Evolutionary conservation across 2,888 invertebrate genomes (phyloP), one percentile per base, ranked within the genome.

Genomic region (Hyposoter dolosus): DNA sequence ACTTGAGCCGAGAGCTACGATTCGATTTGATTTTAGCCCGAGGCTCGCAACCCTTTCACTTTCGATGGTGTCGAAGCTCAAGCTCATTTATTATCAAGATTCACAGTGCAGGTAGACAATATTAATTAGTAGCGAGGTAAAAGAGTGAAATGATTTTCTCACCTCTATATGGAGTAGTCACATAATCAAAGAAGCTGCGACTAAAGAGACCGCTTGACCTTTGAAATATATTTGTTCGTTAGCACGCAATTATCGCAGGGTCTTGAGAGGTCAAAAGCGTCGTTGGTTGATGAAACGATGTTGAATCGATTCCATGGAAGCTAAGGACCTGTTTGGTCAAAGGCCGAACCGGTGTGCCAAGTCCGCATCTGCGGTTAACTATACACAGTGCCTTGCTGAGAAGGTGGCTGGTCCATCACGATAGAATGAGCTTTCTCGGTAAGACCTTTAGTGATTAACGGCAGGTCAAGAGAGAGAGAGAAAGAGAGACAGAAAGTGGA

Each of bases 371-470:
- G 94, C 91, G 93, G 94, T 94, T 93, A 92, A 92, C 92, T 93
- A 91, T 92, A 91, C 91, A 91, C 91, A 91, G 93, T 23, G 28
- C 91, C 92, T 92, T 91, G 91, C 90, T 90, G 35, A 47, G 91
- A 76, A 87, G 87, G 87, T 88, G 82, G 80, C 83, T 81, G 83
- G 77, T 85, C 85, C 84, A 77, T 88, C 84, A 88, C 80, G 88
- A 85, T 82, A 83, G 83, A 84, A 82, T 81, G 86, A 82, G 84
- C 84, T 83, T 88, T 81, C 81, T 83, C 81, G 91, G 89, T 89
- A 87, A 90, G 89, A 92, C 92, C 93, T 94, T 93, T 93, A 92
- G 93, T 94, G 94, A 94, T 94, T 94, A 94, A 93, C 93, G 92
- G 92, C 91, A 93, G 93, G 93, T 93, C 93, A 92, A 91, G 90